These are phyloP conservation scores for Nysson spinosus DNA, from an alignment of 2,888 invertebrate species.

Conservation along the genomic window DNA sequence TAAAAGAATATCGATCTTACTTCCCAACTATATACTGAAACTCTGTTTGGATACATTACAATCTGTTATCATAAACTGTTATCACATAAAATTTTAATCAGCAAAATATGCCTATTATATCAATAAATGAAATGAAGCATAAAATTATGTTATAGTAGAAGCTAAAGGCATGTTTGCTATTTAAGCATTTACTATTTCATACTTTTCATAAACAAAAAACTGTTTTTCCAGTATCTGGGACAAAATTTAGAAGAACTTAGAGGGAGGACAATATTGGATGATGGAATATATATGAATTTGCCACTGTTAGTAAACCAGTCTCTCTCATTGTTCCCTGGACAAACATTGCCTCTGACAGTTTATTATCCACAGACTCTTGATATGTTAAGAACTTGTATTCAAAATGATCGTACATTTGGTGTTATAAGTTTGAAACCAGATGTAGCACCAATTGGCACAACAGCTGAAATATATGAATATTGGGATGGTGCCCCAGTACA, in stretches of 20 bases:
- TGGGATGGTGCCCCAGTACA: conserved; percentile 78
- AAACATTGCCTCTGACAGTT: conserved; percentile 86
- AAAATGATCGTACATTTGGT: conserved; percentile 83
- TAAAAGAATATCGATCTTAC: conserved; percentile 6
- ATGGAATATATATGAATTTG: conserved; percentile 78
- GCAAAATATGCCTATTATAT: neutral
- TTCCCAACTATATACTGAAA: neutral
- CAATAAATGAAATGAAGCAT: neutral
- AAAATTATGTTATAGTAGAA: conserved; percentile 2
- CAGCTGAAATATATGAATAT: conserved; percentile 79
- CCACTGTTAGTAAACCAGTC: conserved; percentile 81
- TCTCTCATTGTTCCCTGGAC: conserved; percentile 87
- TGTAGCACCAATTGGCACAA: conserved; percentile 63
- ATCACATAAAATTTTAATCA: neutral
- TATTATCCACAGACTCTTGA: conserved; percentile 79
- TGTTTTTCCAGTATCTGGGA: conserved; percentile 80
- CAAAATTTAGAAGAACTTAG: conserved; percentile 81
- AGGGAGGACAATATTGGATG: conserved; percentile 83
- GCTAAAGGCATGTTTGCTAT: no score
- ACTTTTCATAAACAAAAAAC: conserved; percentile 10
- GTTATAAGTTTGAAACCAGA: conserved; percentile 79
- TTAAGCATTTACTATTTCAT: conserved; percentile 10
- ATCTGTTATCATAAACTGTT: no score
- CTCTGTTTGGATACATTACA: no score
- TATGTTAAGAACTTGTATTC: conserved; percentile 81